Conservation (phyloP, 2,888 invertebrate species). For the Diachrysia chrysitis region DNA sequence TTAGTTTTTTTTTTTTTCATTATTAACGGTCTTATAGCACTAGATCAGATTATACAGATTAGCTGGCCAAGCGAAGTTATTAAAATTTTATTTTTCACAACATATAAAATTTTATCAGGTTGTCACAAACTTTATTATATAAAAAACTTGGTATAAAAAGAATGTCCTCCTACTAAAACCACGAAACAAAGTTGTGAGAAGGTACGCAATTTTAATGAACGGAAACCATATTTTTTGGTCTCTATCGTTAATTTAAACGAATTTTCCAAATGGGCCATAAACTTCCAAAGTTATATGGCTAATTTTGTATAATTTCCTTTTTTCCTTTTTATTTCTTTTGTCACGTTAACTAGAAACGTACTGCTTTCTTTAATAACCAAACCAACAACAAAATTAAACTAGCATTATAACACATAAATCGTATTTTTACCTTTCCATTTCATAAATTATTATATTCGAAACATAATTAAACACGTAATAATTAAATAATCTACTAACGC, state of each 20-base stretch:
- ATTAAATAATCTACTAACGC: neutral
- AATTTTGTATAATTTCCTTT: neutral
- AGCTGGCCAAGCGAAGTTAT: too few species aligned
- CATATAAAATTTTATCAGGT: too few species aligned
- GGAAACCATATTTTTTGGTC: neutral
- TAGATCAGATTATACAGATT: too few species aligned
- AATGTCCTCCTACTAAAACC: neutral
- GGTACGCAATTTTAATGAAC: neutral
- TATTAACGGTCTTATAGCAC: too few species aligned
- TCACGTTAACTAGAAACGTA: neutral
- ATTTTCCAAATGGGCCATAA: neutral
- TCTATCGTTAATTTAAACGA: conserved; percentile 4
- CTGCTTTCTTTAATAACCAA: conserved; percentile 17
- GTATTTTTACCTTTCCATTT: conserved; percentile 28
- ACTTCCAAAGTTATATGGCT: conserved; percentile 5
- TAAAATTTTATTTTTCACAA: too few species aligned
- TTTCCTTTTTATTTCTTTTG: neutral
- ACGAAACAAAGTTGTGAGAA: neutral
- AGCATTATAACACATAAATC: conserved; percentile 35
- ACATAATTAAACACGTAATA: conserved; percentile 37
- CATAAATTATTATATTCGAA: conserved; percentile 25
- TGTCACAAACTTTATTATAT: too few species aligned
- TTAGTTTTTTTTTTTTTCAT: too few species aligned
- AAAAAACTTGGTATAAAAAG: neutral
- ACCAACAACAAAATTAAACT: conserved; percentile 33